These are phyloP conservation scores for Pollimyrus isidori DNA, from an alignment of 2,113 vertebrate genomes.

Conservation along the genomic window DNA sequence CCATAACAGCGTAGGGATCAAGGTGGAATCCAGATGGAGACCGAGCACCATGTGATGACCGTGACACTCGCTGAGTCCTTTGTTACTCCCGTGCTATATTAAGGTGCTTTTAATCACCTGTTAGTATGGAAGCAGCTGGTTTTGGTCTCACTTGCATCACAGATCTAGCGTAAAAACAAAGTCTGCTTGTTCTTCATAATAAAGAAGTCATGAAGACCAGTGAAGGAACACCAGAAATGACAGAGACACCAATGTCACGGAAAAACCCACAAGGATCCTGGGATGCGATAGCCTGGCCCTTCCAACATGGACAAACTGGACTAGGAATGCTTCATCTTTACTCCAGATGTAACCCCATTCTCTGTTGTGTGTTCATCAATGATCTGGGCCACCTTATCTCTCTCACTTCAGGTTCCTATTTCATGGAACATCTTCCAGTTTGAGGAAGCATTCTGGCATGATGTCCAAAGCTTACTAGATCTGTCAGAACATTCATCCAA, in stretches of 20 bases:
- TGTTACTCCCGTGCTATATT: neutral
- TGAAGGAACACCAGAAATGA: neutral
- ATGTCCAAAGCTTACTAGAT: neutral
- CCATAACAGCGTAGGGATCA: neutral
- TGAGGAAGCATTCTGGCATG: neutral
- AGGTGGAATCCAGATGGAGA: neutral
- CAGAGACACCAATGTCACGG: neutral
- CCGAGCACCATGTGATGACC: neutral
- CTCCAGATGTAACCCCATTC: neutral
- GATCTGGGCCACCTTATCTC: neutral
- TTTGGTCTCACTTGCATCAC: neutral
- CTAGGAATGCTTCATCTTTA: neutral
- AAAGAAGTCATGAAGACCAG: neutral
- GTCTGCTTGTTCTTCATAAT: neutral
- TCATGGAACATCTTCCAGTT: neutral
- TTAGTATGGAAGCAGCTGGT: neutral
- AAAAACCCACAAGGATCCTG: neutral
- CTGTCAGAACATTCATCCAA: neutral
- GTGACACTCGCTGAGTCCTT: neutral
- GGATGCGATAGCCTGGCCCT: neutral
- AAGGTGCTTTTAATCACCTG: neutral
- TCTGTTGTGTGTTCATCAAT: neutral
- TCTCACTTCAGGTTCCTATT: neutral
- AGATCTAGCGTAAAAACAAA: neutral
- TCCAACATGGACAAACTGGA: neutral